phyloP scores from a whole-genome alignment of 2,113 vertebrate species.

The Tamias sibiricus region DNA sequence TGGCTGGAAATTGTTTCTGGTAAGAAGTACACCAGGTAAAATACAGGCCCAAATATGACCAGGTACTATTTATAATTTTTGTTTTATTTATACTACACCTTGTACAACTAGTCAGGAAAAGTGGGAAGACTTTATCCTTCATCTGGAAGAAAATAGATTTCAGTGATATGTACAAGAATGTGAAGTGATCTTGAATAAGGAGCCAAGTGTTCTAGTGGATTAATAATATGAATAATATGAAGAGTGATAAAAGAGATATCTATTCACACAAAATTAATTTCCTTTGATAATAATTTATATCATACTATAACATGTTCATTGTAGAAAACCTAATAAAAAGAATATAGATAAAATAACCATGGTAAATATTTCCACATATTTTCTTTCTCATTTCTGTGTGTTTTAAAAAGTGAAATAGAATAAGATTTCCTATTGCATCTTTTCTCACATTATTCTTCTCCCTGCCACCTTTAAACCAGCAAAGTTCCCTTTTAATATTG shows the following conservation, averaged over 20 bases:
- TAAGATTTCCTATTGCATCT: neutral
- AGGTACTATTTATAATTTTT: neutral
- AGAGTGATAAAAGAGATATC: neutral
- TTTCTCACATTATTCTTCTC: neutral
- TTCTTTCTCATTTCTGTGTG: slow-evolving; percentile 12
- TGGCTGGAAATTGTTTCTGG: neutral
- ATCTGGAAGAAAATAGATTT: neutral
- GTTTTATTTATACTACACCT: neutral
- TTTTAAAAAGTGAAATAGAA: neutral
- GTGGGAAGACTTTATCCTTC: neutral
- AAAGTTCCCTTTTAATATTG: neutral
- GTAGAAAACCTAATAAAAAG: neutral
- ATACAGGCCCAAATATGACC: neutral
- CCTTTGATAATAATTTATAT: neutral
- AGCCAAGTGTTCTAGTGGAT: neutral
- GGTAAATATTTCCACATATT: neutral
- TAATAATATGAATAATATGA: neutral
- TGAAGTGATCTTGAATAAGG: neutral
- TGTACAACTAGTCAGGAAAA: neutral
- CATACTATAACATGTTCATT: neutral
- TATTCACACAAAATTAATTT: neutral
- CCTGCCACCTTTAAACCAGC: neutral
- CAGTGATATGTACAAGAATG: neutral
- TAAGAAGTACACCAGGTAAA: neutral
- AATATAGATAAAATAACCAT: neutral